These are phyloP conservation scores for Pseudomugil gertrudae DNA, from an alignment of 2,797 vertebrate genomes.

Conservation along the genomic window DNA sequence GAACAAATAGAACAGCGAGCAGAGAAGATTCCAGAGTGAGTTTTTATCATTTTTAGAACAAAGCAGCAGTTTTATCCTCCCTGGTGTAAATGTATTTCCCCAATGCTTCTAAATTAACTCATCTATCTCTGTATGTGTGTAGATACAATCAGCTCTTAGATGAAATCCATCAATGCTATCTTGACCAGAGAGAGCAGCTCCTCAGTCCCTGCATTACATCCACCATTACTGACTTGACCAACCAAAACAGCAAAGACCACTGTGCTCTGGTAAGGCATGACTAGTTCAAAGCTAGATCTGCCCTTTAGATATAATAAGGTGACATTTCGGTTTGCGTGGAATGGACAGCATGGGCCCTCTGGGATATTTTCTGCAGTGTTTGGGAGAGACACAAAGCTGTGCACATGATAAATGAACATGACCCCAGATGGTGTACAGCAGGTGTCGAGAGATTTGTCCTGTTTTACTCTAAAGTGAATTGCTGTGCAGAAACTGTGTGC, in stretches of 20 bases:
- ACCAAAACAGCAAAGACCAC: conserved; percentile 95
- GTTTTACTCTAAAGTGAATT: conserved; percentile 38
- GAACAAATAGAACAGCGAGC: conserved; percentile 95
- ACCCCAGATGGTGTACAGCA: conserved; percentile 41
- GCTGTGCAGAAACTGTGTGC: conserved; percentile 9
- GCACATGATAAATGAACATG: conserved; percentile 55
- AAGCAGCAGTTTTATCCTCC: background rate
- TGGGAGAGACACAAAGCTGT: conserved; percentile 38
- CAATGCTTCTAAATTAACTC: conserved; percentile 12
- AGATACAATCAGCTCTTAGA: conserved; percentile 94
- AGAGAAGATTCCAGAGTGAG: conserved; percentile 95
- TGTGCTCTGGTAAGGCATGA: conserved; percentile 91
- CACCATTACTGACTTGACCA: conserved; percentile 95
- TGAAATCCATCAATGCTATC: conserved; percentile 96
- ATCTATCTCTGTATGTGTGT: conserved; percentile 20
- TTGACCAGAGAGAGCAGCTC: conserved; percentile 92
- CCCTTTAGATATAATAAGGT: conserved; percentile 56
- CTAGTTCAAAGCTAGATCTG: conserved; percentile 42
- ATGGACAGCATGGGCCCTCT: conserved; percentile 34
- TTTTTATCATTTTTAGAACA: conserved; percentile 43
- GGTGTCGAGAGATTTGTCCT: conserved; percentile 21
- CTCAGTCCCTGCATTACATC: conserved; percentile 92
- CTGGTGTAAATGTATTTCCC: background rate
- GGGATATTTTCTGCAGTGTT: conserved; percentile 45
- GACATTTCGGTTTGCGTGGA: conserved; percentile 59